These are phyloP conservation scores for Brachionus rubens DNA, from an alignment of 1,140 invertebrate genomes.

Conservation along the genomic window DNA sequence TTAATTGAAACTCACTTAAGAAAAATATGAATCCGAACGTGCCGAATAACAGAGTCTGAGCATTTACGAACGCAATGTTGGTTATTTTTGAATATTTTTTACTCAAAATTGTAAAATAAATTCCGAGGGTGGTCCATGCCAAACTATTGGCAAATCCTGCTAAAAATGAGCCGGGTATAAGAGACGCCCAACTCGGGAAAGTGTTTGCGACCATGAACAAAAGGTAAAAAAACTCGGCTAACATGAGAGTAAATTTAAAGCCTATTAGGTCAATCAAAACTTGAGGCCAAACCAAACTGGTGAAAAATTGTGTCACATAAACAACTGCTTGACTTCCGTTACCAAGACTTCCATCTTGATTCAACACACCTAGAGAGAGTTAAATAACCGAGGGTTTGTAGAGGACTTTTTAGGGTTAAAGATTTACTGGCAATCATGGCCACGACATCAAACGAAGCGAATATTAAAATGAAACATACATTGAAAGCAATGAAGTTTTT, in stretches of 20 bases:
- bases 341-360: slow-evolving; percentile 43
- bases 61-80: not conserved
- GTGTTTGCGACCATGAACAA: slow-evolving; percentile 25
- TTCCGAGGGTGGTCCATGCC: slow-evolving; percentile 30
- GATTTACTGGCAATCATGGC: slow-evolving; percentile 33
- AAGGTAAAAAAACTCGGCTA: not conserved
- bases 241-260: slow-evolving; percentile 39
- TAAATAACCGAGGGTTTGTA: not conserved
- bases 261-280: slow-evolving; percentile 26
- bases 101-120: slow-evolving; percentile 43
- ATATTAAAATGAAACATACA: slow-evolving; percentile 25
- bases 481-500: slow-evolving; percentile 41
- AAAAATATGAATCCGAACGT: slow-evolving; percentile 37
- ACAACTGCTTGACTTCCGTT: slow-evolving; percentile 40
- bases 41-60: slow-evolving; percentile 28
- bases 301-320: slow-evolving; percentile 9
- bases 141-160: slow-evolving; percentile 35
- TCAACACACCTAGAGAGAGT: not conserved
- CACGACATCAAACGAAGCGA: slow-evolving; percentile 12
- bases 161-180: slow-evolving; percentile 14
- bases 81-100: slow-evolving; percentile 9
- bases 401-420: not conserved
- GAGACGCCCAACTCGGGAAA: slow-evolving; percentile 35
- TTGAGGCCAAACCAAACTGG: slow-evolving; percentile 30
- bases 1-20: not conserved